Conservation (phyloP, 2,888 invertebrate species). For the Ichneumoninae sp. region DNA sequence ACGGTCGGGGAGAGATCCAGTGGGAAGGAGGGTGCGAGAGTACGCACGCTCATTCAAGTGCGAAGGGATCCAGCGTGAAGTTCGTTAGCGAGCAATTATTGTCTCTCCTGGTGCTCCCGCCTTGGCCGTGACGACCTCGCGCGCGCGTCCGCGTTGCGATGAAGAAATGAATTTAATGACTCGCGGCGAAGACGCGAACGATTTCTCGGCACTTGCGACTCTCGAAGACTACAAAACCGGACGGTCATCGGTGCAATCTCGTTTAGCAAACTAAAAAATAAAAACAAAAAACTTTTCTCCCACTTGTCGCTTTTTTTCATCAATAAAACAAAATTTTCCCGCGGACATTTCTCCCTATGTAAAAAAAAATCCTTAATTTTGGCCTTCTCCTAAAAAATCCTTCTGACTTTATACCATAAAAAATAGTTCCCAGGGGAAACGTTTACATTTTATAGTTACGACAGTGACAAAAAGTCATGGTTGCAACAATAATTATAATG, state of each 20-base stretch:
- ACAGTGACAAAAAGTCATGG: no score
- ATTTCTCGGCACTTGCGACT: conserved; percentile 21
- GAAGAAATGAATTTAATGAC: conserved; percentile 50
- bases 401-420: no score
- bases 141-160: conserved; percentile 8
- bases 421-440: no score
- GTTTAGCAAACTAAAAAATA: background rate
- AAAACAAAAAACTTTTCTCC: background rate
- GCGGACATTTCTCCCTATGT: background rate
- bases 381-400: background rate
- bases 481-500: no score
- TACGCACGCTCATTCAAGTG: conserved; percentile 43
- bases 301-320: background rate
- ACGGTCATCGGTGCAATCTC: background rate
- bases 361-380: background rate
- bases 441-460: no score
- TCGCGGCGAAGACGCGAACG: conserved; percentile 3
- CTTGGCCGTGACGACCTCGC: background rate
- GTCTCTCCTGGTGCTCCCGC: conserved; percentile 28
- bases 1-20: conserved; percentile 17
- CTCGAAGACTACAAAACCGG: background rate
- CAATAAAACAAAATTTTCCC: background rate
- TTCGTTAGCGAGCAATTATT: conserved; percentile 55
- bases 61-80: conserved; percentile 45
- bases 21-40: conserved; percentile 37